Percentiles rank a stretch among this genome's conserved stretches.
These are phyloP conservation scores for Sinocyclocheilus maitianheensis DNA, from an alignment of 2,113 vertebrate species.

Conservation along the genomic window DNA sequence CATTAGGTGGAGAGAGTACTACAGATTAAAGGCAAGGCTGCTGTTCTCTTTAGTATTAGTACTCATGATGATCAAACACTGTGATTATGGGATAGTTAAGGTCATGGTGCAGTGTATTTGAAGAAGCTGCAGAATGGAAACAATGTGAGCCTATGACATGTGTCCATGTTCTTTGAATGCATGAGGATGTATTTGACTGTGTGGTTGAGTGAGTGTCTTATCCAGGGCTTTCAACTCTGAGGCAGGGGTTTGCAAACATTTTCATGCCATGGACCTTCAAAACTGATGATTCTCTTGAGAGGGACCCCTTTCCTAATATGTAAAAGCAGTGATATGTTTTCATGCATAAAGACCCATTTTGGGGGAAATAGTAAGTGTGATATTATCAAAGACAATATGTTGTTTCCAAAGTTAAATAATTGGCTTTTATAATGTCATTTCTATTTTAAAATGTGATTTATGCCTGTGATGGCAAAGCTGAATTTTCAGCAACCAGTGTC, in stretches of 20 bases:
- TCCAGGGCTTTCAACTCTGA: neutral
- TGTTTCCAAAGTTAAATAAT: no score
- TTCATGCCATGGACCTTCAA: neutral
- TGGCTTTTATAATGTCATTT: neutral
- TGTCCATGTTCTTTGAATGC: neutral
- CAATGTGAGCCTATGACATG: neutral
- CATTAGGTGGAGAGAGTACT: neutral
- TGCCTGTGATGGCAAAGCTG: neutral
- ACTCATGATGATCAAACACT: constrained; percentile 44
- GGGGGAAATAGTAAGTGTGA: neutral
- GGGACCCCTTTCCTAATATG: neutral
- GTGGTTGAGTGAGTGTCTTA: constrained; percentile 5
- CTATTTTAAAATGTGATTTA: neutral
- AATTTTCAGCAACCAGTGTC: neutral
- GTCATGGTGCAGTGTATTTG: constrained; percentile 5
- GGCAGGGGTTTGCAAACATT: neutral
- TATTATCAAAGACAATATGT: neutral
- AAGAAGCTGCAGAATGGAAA: neutral
- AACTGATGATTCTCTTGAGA: neutral
- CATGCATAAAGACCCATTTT: neutral
- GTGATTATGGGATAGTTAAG: constrained; percentile 35
- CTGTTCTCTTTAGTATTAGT: constrained; percentile 31
- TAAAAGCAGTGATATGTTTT: neutral
- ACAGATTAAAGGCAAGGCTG: constrained; percentile 36
- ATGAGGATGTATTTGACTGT: constrained; percentile 18